A percentile compares a stretch with the other conserved stretches of the same genome.
phyloP scores from a whole-genome alignment of 1,140 invertebrate genomes.

The Eciton burchellii region DNA sequence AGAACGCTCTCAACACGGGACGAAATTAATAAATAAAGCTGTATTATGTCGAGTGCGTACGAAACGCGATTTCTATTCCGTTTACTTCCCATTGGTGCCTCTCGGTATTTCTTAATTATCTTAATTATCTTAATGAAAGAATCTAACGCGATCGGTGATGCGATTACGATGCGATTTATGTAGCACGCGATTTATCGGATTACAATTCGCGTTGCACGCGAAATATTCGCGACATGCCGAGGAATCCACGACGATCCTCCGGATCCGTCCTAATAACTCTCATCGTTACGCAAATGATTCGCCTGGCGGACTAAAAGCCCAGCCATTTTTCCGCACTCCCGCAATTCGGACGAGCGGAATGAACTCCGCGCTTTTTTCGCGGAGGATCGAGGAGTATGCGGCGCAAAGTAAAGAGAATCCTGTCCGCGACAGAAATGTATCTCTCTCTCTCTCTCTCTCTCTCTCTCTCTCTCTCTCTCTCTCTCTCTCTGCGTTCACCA shows the following conservation, averaged over 20 bases:
- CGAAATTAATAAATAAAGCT: background rate
- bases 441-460: too few relatives aligned
- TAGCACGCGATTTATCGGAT: conserved; percentile 14
- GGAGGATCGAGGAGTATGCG: background rate
- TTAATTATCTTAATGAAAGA: too few relatives aligned
- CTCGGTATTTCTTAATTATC: too few relatives aligned
- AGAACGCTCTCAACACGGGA: too few relatives aligned
- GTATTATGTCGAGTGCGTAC: too few relatives aligned
- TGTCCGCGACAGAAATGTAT: conserved; percentile 10
- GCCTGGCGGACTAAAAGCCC: background rate
- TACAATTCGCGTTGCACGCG: background rate
- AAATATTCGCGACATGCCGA: conserved; percentile 13
- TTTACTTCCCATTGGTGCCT: too few relatives aligned
- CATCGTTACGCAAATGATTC: conserved; percentile 40
- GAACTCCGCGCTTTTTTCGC: conserved; percentile 9
- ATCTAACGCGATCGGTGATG: background rate
- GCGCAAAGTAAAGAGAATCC: conserved; percentile 8
- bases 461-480: too few relatives aligned
- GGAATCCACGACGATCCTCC: background rate
- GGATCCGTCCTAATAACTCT: conserved; percentile 46
- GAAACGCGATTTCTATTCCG: too few relatives aligned
- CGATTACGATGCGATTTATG: background rate
- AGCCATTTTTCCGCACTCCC: conserved; percentile 7
- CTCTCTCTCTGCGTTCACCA: background rate
- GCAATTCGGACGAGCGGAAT: background rate